Evolutionary conservation across 1,140 invertebrate genomes (phyloP).

Genomic region (Drosophila tani): DNA sequence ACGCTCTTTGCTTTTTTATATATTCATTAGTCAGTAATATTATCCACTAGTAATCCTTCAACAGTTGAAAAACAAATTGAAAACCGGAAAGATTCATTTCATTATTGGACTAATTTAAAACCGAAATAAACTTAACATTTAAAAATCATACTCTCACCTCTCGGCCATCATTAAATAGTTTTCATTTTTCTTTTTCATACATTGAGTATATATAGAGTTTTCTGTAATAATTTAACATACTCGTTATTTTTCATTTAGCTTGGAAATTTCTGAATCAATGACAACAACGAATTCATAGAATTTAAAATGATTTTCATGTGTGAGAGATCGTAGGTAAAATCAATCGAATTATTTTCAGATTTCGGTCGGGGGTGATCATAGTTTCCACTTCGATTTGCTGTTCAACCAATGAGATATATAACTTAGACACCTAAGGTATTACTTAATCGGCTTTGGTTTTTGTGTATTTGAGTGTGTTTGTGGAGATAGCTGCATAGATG

Average conservation of each 20-base stretch:
- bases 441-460: conserved; percentile 30
- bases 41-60: conserved; percentile 66
- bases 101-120: conserved; percentile 50
- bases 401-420: conserved; percentile 64
- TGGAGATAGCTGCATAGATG: conserved; percentile 49
- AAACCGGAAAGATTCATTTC: conserved; percentile 28
- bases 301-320: conserved; percentile 40
- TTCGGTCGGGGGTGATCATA: conserved; percentile 14
- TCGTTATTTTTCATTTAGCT: conserved; percentile 55
- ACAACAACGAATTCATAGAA: conserved; percentile 67
- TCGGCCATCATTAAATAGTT: conserved; percentile 30
- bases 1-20: conserved; percentile 38
- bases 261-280: conserved; percentile 45
- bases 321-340: conserved; percentile 35
- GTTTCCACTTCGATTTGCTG: conserved; percentile 50
- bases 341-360: conserved; percentile 14
- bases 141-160: conserved; percentile 52
- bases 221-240: conserved; percentile 58
- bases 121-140: conserved; percentile 61
- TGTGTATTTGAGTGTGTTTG: conserved; percentile 32
- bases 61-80: conserved; percentile 49
- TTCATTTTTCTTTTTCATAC: conserved; percentile 34
- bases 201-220: conserved; percentile 73
- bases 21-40: conserved; percentile 53
- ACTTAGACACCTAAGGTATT: conserved; percentile 59